Base-by-base conservation (phyloP, 1,140 invertebrate genomes). In the Euborellia annulipes region DNA sequence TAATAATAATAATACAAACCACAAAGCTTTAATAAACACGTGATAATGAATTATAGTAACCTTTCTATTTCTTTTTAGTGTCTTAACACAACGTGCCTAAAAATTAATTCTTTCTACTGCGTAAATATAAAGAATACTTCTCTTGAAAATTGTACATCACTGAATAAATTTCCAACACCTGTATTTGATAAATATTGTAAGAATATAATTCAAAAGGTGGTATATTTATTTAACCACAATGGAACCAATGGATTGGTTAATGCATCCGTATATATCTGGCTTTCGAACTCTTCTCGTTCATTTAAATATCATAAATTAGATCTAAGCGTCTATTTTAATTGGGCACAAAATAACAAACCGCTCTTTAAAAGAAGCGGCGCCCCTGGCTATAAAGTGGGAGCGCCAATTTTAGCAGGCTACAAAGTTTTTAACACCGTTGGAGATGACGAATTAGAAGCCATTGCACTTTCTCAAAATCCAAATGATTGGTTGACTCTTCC, bases 351-450 rank as follows among this genome's bases (percentile, higher is more conserved):
- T 36, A 57, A 61, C 43, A 47, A 30, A 56, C 57, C 37, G 50
- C 54, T 65, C 9, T 54, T 63, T 55, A 52, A 54, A 39, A 54
- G n/a, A n/a, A 82, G 79, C 59, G 80, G 79, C 40, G 78, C 78
- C 61, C 76, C 78, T 11, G 79, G 79, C 2, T 83, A 82, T 54
- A 52, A 70, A 8, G 42, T 63, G 7, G 73, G 71, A 4, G 72
- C 72, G 54, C 78, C 78, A 2, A 65, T 84, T 20, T 60, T 80
- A 43, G 62, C 67, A 42, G 73, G 69, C n/a, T 14, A 27, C 3
- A 48, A n/a, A n/a, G n/a, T 34, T 32, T 47, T 19, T 11, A 21
- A 22, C 3, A 36, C 16, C 2, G 47, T 41, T 30, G 20, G n/a
- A 9, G 47, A 41, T n/a, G 11, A 34, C 7, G 37, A 45, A 11